These are phyloP conservation scores for Lacerta agilis DNA, from an alignment of 2,797 vertebrate genomes.

Conservation along the genomic window DNA sequence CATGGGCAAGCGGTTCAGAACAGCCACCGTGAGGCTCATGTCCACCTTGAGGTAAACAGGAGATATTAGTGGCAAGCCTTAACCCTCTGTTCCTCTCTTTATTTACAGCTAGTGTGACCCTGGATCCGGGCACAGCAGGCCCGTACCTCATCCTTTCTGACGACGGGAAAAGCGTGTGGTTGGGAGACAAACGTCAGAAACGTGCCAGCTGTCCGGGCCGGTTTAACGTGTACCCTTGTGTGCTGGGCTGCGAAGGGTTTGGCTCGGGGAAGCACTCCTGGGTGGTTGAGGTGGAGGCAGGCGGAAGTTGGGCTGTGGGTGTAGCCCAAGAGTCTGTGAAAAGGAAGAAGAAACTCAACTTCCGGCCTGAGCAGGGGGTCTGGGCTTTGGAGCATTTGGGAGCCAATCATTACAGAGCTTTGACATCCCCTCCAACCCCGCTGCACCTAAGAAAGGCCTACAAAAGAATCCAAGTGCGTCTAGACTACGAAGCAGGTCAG, in stretches of 20 bases:
- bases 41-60: background rate
- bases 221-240: conserved; percentile 1
- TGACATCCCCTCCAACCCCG: background rate
- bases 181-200: background rate
- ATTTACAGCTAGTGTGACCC: background rate
- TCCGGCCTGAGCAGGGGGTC: background rate
- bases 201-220: background rate
- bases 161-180: background rate
- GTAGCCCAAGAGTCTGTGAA: background rate
- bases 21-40: background rate
- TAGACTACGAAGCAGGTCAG: background rate
- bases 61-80: background rate
- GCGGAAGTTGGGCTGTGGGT: conserved; percentile 1
- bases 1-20: background rate
- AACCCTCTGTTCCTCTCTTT: background rate
- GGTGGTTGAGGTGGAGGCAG: background rate
- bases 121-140: background rate
- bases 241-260: background rate
- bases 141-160: conserved; percentile 10
- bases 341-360: background rate
- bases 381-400: conserved; percentile 18
- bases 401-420: background rate
- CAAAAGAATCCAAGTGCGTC: background rate
- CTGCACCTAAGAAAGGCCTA: background rate
- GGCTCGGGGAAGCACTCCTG: conserved; percentile 4